Percentiles rank a stretch among this genome's conserved stretches.
Conservation (phyloP, 2,888 invertebrate genomes). For the Pimpla rufipes region DNA sequence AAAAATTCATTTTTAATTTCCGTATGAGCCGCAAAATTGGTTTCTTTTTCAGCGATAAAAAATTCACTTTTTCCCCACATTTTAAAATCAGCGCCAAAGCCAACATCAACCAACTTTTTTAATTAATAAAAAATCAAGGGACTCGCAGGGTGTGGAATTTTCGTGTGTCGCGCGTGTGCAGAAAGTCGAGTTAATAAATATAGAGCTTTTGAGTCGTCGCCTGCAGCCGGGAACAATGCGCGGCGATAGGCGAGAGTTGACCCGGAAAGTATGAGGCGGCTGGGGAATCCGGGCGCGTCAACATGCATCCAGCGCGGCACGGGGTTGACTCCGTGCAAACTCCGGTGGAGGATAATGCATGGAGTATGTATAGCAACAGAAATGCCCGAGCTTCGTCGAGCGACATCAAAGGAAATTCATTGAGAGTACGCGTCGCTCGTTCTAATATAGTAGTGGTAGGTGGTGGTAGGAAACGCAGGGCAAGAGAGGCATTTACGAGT, state of each 20-base stretch:
- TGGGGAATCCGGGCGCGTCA: not conserved
- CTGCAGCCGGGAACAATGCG: not conserved
- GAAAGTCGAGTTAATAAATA: constrained; percentile 18
- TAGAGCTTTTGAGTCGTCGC: too few species aligned
- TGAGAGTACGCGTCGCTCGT: constrained; percentile 31
- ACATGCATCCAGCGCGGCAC: not conserved
- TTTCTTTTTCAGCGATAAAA: too few species aligned
- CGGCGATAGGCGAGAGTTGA: not conserved
- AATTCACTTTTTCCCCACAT: not conserved
- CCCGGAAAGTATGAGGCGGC: constrained; percentile 1
- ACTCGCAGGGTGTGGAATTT: not conserved
- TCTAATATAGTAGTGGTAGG: constrained; percentile 15
- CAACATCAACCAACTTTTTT: not conserved
- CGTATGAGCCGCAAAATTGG: too few species aligned
- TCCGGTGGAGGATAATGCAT: not conserved
- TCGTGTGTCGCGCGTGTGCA: not conserved
- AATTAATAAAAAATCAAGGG: too few species aligned
- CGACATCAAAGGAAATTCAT: constrained; percentile 59
- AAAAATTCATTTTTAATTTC: too few species aligned
- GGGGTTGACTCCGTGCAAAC: constrained; percentile 15
- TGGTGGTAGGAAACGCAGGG: not conserved
- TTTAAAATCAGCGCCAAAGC: not conserved
- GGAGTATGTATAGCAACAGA: constrained; percentile 15
- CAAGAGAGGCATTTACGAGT: constrained; percentile 33
- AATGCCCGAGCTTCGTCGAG: constrained; percentile 35